Evolutionary conservation across 2,888 invertebrate genomes (phyloP).

Genomic region (Lapara coniferarum): DNA sequence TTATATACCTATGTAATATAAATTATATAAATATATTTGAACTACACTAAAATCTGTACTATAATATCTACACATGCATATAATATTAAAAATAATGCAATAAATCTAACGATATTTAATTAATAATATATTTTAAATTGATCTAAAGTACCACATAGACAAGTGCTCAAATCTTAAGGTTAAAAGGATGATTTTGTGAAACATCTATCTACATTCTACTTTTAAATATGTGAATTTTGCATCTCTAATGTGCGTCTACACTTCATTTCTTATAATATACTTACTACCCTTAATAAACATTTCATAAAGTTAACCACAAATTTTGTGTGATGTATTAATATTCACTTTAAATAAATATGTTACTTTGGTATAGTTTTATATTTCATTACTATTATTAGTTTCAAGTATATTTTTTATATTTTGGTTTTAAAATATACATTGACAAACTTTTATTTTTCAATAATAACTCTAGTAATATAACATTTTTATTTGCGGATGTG

Average conservation of each 20-base stretch:
- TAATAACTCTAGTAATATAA: not conserved
- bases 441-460: not conserved
- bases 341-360: not conserved
- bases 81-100: not conserved
- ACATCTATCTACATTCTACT: not conserved
- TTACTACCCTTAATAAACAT: not conserved
- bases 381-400: not conserved
- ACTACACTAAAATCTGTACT: slow-evolving; percentile 2
- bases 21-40: slow-evolving; percentile 7
- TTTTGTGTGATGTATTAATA: not conserved
- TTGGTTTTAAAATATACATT: not conserved
- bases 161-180: slow-evolving; percentile 9
- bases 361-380: no score
- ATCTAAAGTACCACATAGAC: slow-evolving; percentile 15
- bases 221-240: slow-evolving; percentile 1
- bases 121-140: not conserved
- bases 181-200: not conserved
- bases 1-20: slow-evolving; percentile 26
- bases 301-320: not conserved
- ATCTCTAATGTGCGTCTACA: slow-evolving; percentile 7
- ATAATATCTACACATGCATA: not conserved
- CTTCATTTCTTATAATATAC: not conserved
- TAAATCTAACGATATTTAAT: slow-evolving; percentile 1
- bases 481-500: slow-evolving; percentile 14
- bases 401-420: not conserved